phyloP scores from a whole-genome alignment of 23 tunicate species.

The Corella eumyota region DNA sequence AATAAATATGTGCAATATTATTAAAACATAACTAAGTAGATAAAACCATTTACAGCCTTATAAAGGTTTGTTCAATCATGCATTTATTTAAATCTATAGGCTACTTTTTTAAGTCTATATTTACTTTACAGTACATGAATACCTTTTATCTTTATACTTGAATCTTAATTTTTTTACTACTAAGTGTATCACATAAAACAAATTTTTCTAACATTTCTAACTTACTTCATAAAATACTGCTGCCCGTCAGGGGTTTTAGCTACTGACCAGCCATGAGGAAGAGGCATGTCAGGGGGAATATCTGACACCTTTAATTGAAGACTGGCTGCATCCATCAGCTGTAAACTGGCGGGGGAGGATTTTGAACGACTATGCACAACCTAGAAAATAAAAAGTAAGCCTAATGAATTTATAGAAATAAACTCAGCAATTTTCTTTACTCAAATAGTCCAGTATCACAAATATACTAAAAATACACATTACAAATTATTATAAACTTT shows the following conservation, averaged over 20 bases:
- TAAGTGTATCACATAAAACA: too few relatives aligned
- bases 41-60: too few relatives aligned
- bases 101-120: background rate
- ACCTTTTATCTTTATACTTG: too few relatives aligned
- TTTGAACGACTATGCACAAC: constrained; percentile 73
- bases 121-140: background rate
- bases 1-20: too few relatives aligned
- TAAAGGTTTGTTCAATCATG: too few relatives aligned
- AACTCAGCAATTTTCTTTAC: background rate
- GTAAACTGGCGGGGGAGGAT: constrained; percentile 91
- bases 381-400: constrained; percentile 9
- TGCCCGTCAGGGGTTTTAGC: constrained; percentile 82
- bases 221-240: constrained; percentile 87
- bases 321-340: constrained; percentile 47
- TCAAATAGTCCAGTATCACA: too few relatives aligned
- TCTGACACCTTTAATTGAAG: constrained; percentile 65
- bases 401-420: background rate
- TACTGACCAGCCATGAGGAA: constrained; percentile 76
- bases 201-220: background rate
- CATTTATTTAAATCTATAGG: too few relatives aligned
- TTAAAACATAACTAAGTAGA: too few relatives aligned
- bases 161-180: too few relatives aligned
- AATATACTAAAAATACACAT: too few relatives aligned
- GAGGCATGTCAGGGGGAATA: constrained; percentile 81
- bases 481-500: background rate